Conservation (phyloP, 1,140 invertebrate genomes). For the Drosophila auraria region DNA sequence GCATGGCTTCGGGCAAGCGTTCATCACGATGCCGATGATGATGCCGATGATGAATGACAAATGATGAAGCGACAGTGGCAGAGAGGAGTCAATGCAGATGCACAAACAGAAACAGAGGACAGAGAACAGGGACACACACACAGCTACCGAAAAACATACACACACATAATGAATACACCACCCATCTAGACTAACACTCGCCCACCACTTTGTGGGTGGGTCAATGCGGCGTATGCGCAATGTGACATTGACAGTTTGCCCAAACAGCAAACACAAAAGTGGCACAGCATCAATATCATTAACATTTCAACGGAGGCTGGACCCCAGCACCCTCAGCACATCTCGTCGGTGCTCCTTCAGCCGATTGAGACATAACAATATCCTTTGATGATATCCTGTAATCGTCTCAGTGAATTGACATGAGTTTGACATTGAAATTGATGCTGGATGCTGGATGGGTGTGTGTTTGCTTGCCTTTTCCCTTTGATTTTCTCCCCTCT, state of each 20-base stretch:
- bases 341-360: conserved; percentile 25
- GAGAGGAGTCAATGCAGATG: conserved; percentile 29
- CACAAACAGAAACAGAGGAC: conserved; percentile 26
- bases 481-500: conserved; percentile 4
- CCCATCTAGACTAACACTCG: not conserved
- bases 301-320: conserved; percentile 42
- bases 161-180: not conserved
- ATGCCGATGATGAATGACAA: conserved; percentile 24
- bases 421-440: conserved; percentile 82
- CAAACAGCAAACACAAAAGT: conserved; percentile 50
- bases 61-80: conserved; percentile 4
- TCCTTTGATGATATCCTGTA: conserved; percentile 80
- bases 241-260: conserved; percentile 69
- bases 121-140: conserved; percentile 9
- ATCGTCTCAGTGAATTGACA: conserved; percentile 78
- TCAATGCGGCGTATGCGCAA: conserved; percentile 71
- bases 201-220: conserved; percentile 37
- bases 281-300: conserved; percentile 54
- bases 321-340: conserved; percentile 8
- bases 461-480: not conserved
- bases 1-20: conserved; percentile 4
- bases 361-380: conserved; percentile 81
- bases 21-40: not conserved
- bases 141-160: not conserved
- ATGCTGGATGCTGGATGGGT: conserved; percentile 26